Base-by-base conservation (phyloP, 2,888 invertebrate species). In the Spodoptera picta region DNA sequence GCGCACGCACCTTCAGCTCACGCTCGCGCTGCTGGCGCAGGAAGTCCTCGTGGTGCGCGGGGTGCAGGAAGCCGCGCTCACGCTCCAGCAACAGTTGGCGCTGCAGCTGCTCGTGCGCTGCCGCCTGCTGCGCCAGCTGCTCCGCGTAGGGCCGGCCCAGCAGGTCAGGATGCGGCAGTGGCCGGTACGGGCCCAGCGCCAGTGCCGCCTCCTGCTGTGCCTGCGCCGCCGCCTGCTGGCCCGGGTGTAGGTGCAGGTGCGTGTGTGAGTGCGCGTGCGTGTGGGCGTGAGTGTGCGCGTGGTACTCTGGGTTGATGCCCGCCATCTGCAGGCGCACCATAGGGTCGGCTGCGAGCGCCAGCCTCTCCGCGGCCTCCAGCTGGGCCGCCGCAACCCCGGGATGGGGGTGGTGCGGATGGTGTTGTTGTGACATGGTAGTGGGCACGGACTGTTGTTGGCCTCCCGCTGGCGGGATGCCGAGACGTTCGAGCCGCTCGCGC, bases 281-380 rank as follows among this genome's bases (percentile, higher is more conserved):
- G 95, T 98, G 98, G 83, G 98, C 98, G 92, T 98, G 98, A 80
- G 98, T 98, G 95, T 98, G 98, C 86, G 98, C 98, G 94, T 98
- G 98, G 95, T 97, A 98, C 95, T 98, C 98, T 54, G 97, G 97
- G 82, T 96, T 97, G 84, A 97, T 97, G 88, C 98, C 98, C 82
- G 98, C 98, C 98, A 98, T 98, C 95, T 98, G 98, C 88, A 98
- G 94, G 81, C 98, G 97, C 92, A 97, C 97, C 97, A 98, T 98
- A 72, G 98, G 98, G 94, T 98, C 98, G 76, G 98, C 97, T 69
- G 98, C 98, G 83, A 98, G 95, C 69, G 98, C 97, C 76, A 97
- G 93, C 79, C 98, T 95, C 91, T 98, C 98, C 81, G 97, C 96
- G 81, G 96, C 96, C 82, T 97, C 96, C 65, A 97, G 91, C 88